Base-by-base conservation (phyloP, 2,888 invertebrate genomes). In the Himalopsyche kuldschensis region DNA sequence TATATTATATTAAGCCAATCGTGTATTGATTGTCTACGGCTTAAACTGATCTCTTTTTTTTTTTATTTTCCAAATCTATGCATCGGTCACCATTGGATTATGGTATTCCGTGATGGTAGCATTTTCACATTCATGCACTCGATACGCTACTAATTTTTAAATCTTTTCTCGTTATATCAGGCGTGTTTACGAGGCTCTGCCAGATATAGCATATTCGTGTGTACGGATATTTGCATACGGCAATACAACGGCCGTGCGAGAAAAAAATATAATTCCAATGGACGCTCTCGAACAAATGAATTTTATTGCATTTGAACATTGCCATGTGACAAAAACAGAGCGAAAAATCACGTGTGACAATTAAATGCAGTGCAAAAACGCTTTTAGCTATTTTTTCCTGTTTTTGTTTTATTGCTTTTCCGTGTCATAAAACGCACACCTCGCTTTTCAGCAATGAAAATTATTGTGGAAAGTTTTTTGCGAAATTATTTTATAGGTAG, bases 261-360 rank as follows among this genome's bases (percentile, higher is more conserved):
- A 76, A 76, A 76, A 32, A 76, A 76, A 76, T 35, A 75, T 31
- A 17, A 31, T 75, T 31, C 20, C 35, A 31, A 30, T 79, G 79
- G 55, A 79, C 48, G 75, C 30, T 20, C 31, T 27, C 48, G 41
- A 47, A 75, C 46, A 75, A 76, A 81, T 75, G 47, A 76, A 46
- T 81, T 81, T 81, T 81, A 81, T 81, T 81, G 63, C 81, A 75
- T 55, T 75, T 75, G 47, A 80, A 82, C 82, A 82, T 48, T 31
- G 75, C 46, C 55, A 75, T 82, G 82, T 79, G 82, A 82, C 82
- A 80, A 79, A 79, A 82, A 79, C 82, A 79, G 75, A 55, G 32
- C 82, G 79, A 79, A 79, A 82, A 81, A 81, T 77, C 77, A 76
- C 55, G 76, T 77, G 24, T 55, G 32, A 81, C 81, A 81, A 81